phyloP scores from a whole-genome alignment of 2,888 invertebrate species.

The Drosophila kuntzei region DNA sequence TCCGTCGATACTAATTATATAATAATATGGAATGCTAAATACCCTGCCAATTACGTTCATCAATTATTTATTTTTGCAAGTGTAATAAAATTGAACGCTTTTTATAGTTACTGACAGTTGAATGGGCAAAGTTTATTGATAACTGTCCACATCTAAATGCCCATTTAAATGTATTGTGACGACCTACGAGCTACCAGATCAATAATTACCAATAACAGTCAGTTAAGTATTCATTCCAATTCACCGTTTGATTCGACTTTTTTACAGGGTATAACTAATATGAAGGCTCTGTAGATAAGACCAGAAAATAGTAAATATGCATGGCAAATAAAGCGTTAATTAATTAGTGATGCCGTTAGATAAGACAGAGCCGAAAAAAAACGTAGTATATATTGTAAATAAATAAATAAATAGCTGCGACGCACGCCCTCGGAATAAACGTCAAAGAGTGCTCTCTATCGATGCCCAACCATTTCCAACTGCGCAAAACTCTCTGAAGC shows the following conservation, averaged over 20 bases:
- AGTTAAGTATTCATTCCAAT: background rate
- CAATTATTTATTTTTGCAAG: background rate
- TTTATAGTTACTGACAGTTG: background rate
- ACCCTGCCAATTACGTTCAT: conserved; percentile 11
- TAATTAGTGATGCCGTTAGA: conserved; percentile 66
- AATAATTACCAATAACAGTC: background rate
- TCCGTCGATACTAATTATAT: background rate
- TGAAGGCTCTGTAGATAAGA: conserved; percentile 36
- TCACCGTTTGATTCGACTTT: background rate
- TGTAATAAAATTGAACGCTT: background rate
- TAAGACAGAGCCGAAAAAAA: conserved; percentile 36
- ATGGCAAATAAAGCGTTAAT: conserved; percentile 59
- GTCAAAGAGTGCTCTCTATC: conserved; percentile 9
- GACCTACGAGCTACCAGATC: background rate
- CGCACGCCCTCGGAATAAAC: conserved; percentile 14
- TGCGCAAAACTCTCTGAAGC: conserved; percentile 48
- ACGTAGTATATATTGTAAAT: conserved; percentile 2
- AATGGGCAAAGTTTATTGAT: background rate
- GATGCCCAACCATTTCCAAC: conserved; percentile 34
- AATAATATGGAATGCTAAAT: conserved; percentile 7
- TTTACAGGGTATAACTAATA: conserved; percentile 33
- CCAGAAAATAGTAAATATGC: conserved; percentile 35
- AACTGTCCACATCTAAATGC: background rate
- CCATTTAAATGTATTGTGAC: background rate
- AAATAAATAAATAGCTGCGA: conserved; percentile 10